Conservation (phyloP, 2,888 invertebrate genomes). For the Pollenia angustigena region DNA sequence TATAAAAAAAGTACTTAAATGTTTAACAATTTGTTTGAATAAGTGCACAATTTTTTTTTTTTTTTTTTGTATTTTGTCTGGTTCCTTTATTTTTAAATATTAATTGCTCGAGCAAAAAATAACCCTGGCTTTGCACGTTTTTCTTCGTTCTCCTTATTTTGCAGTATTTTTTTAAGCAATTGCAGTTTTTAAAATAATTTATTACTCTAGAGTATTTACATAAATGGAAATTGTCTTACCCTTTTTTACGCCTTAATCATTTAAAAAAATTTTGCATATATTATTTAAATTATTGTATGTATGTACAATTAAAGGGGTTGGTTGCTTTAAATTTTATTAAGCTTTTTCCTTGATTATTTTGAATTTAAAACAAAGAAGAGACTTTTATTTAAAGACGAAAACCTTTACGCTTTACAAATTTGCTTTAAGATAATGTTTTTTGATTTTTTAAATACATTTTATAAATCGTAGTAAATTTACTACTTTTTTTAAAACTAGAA, state of each 20-base stretch:
- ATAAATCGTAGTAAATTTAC: neutral
- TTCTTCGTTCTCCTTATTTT: constrained; percentile 25
- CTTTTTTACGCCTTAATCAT: constrained; percentile 15
- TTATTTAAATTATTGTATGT: constrained; percentile 52
- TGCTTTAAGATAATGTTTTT: neutral
- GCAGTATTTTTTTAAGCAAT: constrained; percentile 46
- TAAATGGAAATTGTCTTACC: constrained; percentile 23
- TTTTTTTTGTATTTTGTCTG: neutral
- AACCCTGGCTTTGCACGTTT: constrained; percentile 39
- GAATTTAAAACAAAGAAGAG: neutral
- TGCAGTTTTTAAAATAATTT: constrained; percentile 53
- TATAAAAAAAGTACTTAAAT: neutral
- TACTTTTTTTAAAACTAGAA: neutral
- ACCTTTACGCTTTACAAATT: neutral
- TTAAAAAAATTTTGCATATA: constrained; percentile 38
- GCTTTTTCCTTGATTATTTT: neutral
- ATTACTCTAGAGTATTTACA: constrained; percentile 27
- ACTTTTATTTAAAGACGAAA: neutral
- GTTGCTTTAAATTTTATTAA: constrained; percentile 5
- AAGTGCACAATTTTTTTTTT: neutral
- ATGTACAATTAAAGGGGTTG: constrained; percentile 28
- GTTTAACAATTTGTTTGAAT: constrained; percentile 32
- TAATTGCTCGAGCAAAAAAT: constrained; percentile 31
- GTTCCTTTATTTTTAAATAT: constrained; percentile 46
- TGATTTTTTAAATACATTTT: neutral